Conservation (phyloP, 2,113 vertebrate genomes). For the Tangachromis dhanisi region DNA sequence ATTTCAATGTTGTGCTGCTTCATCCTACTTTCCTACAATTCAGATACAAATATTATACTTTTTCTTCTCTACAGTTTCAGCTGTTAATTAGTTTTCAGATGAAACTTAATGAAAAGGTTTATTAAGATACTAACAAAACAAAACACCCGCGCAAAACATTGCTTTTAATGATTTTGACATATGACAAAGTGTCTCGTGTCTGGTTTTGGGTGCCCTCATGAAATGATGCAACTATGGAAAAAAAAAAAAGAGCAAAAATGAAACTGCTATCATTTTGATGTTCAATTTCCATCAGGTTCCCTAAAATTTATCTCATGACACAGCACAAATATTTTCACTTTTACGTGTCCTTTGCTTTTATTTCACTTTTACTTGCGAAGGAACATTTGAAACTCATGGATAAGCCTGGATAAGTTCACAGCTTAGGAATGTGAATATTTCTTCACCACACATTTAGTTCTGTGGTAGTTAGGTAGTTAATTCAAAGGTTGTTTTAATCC, state of each 20-base stretch:
- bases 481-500: not conserved
- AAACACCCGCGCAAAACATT: not conserved
- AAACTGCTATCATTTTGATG: not conserved
- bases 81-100: not conserved
- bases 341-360: not conserved
- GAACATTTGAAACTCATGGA: not conserved
- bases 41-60: not conserved
- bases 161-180: not conserved
- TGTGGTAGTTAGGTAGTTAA: not conserved
- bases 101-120: not conserved
- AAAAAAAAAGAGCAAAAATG: not conserved
- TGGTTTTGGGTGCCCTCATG: not conserved
- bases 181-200: not conserved
- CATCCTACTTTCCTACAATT: not conserved
- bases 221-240: fast-evolving
- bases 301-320: not conserved
- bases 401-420: not conserved
- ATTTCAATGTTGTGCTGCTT: not conserved
- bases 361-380: not conserved
- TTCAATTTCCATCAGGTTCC: not conserved
- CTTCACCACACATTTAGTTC: not conserved
- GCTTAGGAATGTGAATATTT: not conserved
- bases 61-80: not conserved
- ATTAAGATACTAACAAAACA: not conserved
- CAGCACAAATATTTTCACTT: not conserved